These are phyloP conservation scores for Leucoma salicis DNA, from an alignment of 2,888 invertebrate species.

Conservation along the genomic window DNA sequence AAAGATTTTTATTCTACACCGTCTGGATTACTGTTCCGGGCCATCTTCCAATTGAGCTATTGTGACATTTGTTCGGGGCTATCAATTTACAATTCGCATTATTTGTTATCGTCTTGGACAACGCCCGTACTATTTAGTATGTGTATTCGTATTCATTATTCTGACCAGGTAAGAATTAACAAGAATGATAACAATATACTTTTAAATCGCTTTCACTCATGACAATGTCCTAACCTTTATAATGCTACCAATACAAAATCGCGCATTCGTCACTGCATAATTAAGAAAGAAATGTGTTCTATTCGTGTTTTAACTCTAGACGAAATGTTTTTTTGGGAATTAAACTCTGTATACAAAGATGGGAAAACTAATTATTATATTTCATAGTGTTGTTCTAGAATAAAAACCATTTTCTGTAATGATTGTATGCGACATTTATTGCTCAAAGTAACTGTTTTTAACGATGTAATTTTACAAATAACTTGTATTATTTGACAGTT, in stretches of 20 bases:
- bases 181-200: no score
- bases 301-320: constrained; percentile 54
- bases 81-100: no score
- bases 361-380: constrained; percentile 28
- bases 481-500: neutral
- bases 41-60: no score
- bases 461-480: constrained; percentile 16
- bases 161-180: no score
- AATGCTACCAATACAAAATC: constrained; percentile 20
- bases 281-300: constrained; percentile 58
- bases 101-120: no score
- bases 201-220: constrained; percentile 11
- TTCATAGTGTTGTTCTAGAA: constrained; percentile 17
- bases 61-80: no score
- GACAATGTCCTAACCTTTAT: constrained; percentile 5
- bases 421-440: constrained; percentile 18
- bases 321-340: constrained; percentile 46
- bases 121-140: no score
- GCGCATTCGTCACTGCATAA: constrained; percentile 36
- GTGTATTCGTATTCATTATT: no score
- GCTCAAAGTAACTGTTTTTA: constrained; percentile 30
- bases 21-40: no score
- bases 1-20: no score
- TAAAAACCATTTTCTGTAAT: constrained; percentile 26
- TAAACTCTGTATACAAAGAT: constrained; percentile 34